Percentiles rank a stretch among this genome's conserved stretches.
Evolutionary conservation across 2,888 invertebrate species (phyloP).

Genomic region (Cephalotes varians): DNA sequence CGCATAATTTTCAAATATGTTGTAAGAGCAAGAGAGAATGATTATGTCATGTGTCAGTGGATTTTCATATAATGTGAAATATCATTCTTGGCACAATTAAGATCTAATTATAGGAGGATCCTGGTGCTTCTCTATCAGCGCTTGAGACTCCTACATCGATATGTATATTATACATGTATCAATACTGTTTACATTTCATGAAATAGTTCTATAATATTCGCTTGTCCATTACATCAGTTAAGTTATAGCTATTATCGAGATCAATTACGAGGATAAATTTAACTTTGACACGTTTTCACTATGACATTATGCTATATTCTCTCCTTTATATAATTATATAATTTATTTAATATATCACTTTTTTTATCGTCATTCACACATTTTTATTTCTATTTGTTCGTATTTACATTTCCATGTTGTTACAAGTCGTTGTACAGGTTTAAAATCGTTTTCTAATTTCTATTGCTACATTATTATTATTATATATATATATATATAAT

Average conservation of each 20-base stretch:
- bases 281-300: background rate
- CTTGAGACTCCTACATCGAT: background rate
- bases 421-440: background rate
- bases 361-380: background rate
- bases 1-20: constrained; percentile 9
- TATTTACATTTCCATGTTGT: background rate
- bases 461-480: background rate
- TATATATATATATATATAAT: too few relatives aligned
- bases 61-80: constrained; percentile 28
- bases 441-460: background rate
- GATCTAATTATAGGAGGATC: constrained; percentile 20
- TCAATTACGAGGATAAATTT: background rate
- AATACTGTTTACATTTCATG: constrained; percentile 10
- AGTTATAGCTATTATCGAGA: background rate
- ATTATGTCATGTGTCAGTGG: constrained; percentile 1
- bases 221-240: background rate
- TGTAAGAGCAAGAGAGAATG: constrained; percentile 3
- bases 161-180: background rate
- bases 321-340: background rate
- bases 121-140: constrained; percentile 1
- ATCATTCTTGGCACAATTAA: constrained; percentile 39
- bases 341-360: background rate
- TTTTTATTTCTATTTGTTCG: background rate
- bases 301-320: background rate
- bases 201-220: background rate